A percentile compares a stretch with the other conserved stretches of the same genome.
phyloP scores from a whole-genome alignment of 2,113 vertebrate species.

The Scomber scombrus region DNA sequence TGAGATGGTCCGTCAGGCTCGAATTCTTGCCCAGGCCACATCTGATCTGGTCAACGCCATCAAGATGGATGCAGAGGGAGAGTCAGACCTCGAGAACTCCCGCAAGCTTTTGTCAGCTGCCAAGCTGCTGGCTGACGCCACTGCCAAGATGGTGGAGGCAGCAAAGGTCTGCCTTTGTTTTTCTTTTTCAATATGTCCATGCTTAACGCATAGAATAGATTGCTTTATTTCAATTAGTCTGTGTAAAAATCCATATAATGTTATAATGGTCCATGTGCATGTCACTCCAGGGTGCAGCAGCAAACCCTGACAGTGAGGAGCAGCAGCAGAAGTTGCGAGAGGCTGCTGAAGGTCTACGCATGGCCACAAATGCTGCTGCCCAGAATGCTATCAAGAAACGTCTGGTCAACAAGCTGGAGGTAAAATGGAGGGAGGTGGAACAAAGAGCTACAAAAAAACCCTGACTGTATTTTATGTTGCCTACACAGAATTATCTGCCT shows the following conservation, averaged over 20 bases:
- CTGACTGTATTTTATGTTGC: no score
- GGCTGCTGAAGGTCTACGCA: constrained; percentile 95
- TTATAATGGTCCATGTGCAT: background rate
- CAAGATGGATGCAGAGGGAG: constrained; percentile 96
- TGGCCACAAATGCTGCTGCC: constrained; percentile 95
- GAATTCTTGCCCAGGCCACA: constrained; percentile 96
- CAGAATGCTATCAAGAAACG: constrained; percentile 99
- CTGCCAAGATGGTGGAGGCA: constrained; percentile 98
- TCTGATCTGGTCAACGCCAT: constrained; percentile 97
- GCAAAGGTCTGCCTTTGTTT: constrained; percentile 88
- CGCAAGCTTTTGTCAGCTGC: constrained; percentile 95
- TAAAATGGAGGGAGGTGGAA: constrained; percentile 53
- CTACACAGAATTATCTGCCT: background rate
- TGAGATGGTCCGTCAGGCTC: constrained; percentile 98
- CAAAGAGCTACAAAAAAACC: background rate
- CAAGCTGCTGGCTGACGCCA: constrained; percentile 96
- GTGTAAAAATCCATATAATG: background rate
- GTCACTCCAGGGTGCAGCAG: constrained; percentile 91
- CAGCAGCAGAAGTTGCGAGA: constrained; percentile 96
- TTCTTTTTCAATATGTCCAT: background rate
- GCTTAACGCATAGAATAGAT: background rate
- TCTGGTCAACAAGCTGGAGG: constrained; percentile 96
- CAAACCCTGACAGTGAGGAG: constrained; percentile 96
- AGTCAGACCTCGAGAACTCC: constrained; percentile 95
- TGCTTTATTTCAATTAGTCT: background rate